A percentile compares a stretch with the other conserved stretches of the same genome.
Conservation (phyloP, 1,140 invertebrate genomes). For the Bombus polaris region DNA sequence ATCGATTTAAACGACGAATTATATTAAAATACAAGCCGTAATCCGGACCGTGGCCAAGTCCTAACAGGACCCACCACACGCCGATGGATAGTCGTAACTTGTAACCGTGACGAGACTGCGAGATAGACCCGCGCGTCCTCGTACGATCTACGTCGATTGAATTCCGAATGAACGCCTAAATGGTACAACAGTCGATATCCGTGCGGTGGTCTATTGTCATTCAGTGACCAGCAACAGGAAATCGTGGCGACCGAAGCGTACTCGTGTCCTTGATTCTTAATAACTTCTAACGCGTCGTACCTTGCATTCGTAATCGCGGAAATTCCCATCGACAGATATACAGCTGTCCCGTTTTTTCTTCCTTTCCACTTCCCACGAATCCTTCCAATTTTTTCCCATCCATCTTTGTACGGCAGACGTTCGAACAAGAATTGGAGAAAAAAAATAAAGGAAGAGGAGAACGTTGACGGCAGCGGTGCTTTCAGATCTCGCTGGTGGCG, state of each 20-base stretch:
- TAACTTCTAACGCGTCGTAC: constrained; percentile 37
- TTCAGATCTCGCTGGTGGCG: constrained; percentile 73
- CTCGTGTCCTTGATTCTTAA: constrained; percentile 68
- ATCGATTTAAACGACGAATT: background rate
- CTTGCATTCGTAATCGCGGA: constrained; percentile 51
- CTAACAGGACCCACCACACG: constrained; percentile 53
- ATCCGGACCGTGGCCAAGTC: constrained; percentile 25
- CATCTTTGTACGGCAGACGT: background rate
- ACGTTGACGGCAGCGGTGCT: background rate
- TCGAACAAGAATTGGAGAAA: background rate
- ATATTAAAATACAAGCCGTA: constrained; percentile 28
- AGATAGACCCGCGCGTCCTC: constrained; percentile 54
- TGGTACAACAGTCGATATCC: constrained; percentile 58
- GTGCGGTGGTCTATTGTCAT: constrained; percentile 54
- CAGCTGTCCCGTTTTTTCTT: constrained; percentile 25
- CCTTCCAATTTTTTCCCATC: background rate
- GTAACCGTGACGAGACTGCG: constrained; percentile 58
- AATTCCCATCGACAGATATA: constrained; percentile 18
- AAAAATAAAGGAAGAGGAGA: background rate
- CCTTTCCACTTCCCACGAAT: background rate
- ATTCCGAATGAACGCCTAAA: constrained; percentile 69
- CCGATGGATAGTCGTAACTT: constrained; percentile 61
- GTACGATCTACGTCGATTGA: constrained; percentile 64
- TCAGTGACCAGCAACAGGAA: constrained; percentile 65
- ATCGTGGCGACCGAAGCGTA: constrained; percentile 44